Evolutionary conservation across 2,113 vertebrate species (phyloP).

Genomic region (Mustela lutreola): DNA sequence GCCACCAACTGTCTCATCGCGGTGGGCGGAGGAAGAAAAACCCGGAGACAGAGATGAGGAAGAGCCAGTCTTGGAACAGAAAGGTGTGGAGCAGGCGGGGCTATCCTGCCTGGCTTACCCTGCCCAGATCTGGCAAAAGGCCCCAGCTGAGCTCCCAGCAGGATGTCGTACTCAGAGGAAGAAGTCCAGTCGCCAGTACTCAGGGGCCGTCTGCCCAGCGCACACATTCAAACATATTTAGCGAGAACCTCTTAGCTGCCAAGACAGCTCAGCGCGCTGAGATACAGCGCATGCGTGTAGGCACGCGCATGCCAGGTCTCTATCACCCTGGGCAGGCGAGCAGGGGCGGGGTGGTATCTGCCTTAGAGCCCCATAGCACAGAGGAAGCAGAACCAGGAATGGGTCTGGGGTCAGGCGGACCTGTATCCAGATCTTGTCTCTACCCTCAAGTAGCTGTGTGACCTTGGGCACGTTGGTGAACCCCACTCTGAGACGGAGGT

Average conservation of each 20-base stretch:
- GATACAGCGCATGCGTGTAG: accelerated
- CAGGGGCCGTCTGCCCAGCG: background rate
- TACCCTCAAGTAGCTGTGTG: background rate
- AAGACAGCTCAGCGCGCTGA: background rate
- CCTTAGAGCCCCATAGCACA: background rate
- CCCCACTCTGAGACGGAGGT: background rate
- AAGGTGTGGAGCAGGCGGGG: background rate
- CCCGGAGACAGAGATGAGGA: background rate
- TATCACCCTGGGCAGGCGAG: background rate
- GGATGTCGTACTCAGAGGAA: background rate
- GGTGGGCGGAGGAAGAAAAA: background rate
- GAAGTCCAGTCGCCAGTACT: background rate
- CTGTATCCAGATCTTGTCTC: background rate
- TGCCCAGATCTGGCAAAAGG: background rate
- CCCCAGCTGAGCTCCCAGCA: background rate
- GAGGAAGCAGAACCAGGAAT: background rate
- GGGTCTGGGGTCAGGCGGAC: background rate
- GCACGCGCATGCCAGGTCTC: background rate
- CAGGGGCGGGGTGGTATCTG: background rate
- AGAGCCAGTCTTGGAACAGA: constrained; percentile 1
- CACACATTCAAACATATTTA: background rate
- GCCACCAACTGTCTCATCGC: background rate
- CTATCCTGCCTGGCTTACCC: background rate
- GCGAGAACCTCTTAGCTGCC: background rate
- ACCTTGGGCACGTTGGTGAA: background rate